Evolutionary conservation across 2,888 invertebrate genomes (phyloP), one percentile per base, ranked within the genome.

Genomic region (Drosophila barbarae): DNA sequence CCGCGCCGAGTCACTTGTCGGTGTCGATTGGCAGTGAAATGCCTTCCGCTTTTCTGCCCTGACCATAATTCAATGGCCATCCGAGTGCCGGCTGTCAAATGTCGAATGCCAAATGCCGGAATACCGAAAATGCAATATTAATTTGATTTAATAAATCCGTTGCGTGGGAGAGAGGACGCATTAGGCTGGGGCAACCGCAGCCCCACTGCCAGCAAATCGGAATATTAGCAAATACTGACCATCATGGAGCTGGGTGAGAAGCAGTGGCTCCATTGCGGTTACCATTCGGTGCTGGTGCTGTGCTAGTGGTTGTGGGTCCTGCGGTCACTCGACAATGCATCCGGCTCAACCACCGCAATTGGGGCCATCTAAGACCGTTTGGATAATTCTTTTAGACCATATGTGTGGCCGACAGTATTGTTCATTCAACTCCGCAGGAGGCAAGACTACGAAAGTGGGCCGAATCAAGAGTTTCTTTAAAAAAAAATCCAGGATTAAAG

Each of bases 111-210:
- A 26, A 63, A 30, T 12, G 18, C 46, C 41, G 12, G 9, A 34
- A 38, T 44, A 35, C 34, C 50, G 12, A 64, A 68, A 54, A 53
- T 38, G 6, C 36, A 50, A 32, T 39, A 54, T 52, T 59, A 61
- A 61, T 69, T 69, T 53, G 42, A 58, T 69, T 69, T 41, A 61
- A 69, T 69, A 69, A 61, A 69, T 69, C 55, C 50, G 54, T 56
- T 55, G 15, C 26, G 44, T 26, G 34, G 35, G 5, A 26, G 32
- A 52, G 50, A 4, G 51, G 34, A 28, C 44, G 34, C 65, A 65
- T 66, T 66, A 38, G 67, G 38, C 57, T 30, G 30, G 1, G 30
- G 23, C 18, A 38, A 44, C 58, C 58, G 28, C 67, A 41, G 21
- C 21, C 10, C 15, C 41, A 26, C 26, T 15, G 18, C 12, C 21